These are phyloP conservation scores for Stenurella melanura DNA, from an alignment of 2,888 invertebrate genomes.

Conservation along the genomic window DNA sequence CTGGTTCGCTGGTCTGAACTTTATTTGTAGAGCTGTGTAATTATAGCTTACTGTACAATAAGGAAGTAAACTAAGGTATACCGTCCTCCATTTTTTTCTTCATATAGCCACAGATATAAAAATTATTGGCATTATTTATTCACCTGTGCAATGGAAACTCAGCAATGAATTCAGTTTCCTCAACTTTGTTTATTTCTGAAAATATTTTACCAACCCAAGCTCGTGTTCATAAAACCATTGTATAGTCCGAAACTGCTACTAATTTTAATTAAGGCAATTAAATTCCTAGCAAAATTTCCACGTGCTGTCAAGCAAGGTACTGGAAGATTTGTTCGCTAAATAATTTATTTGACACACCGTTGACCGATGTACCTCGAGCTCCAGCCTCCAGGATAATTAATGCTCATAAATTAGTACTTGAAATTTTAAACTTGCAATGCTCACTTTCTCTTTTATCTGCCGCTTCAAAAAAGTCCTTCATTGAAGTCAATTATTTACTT, in stretches of 20 bases:
- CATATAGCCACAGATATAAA: no score
- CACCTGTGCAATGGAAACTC: no score
- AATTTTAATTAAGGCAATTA: conserved; percentile 33
- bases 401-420: conserved; percentile 21
- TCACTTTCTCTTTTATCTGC: conserved; percentile 9
- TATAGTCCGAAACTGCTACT: conserved; percentile 11
- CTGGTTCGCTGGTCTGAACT: no score
- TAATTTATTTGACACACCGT: conserved; percentile 32
- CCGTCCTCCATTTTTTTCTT: no score
- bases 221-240: conserved; percentile 8
- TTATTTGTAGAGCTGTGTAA: no score
- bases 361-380: conserved; percentile 2
- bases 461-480: conserved; percentile 21
- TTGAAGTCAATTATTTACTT: conserved; percentile 44
- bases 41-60: no score
- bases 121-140: no score
- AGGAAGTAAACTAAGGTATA: no score
- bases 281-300: conserved; percentile 22
- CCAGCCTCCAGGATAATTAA: conserved; percentile 7
- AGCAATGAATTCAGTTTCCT: no score
- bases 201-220: no score
- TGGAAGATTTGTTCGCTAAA: conserved; percentile 22
- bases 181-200: no score
- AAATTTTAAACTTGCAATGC: conserved; percentile 9
- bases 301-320: background rate